Conservation (phyloP, 2,888 invertebrate species). For the Dendrolimus houi region DNA sequence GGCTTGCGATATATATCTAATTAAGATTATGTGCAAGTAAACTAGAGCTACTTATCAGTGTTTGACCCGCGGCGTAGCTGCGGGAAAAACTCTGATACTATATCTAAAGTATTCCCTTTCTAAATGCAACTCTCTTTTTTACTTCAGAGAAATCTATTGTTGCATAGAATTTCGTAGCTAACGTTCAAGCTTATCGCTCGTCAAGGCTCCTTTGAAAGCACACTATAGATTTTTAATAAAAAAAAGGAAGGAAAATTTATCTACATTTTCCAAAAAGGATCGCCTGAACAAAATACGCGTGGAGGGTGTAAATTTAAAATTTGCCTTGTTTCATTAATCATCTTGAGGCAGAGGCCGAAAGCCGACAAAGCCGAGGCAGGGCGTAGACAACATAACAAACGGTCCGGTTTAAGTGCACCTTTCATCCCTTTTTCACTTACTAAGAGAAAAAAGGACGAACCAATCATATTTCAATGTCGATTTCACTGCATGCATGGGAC, state of each 20-base stretch:
- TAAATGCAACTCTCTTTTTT: neutral
- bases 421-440: constrained; percentile 21
- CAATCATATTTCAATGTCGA: constrained; percentile 51
- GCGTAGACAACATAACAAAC: constrained; percentile 51
- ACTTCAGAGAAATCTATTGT: neutral
- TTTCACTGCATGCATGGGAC: constrained; percentile 35
- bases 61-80: no score
- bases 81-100: no score
- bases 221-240: neutral
- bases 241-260: neutral
- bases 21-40: no score
- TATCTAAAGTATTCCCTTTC: no score
- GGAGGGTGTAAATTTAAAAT: constrained; percentile 40
- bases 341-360: constrained; percentile 37
- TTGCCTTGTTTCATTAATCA: constrained; percentile 48
- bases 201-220: neutral
- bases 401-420: constrained; percentile 35
- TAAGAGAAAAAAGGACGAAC: constrained; percentile 22
- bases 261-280: neutral
- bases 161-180: neutral
- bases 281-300: constrained; percentile 9
- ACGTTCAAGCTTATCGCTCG: neutral
- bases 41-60: no score
- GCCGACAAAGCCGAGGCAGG: constrained; percentile 35
- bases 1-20: no score